A percentile compares a stretch with the other conserved stretches of the same genome.
phyloP scores from a whole-genome alignment of 2,113 vertebrate genomes.

The Ceyx cyanopectus region DNA sequence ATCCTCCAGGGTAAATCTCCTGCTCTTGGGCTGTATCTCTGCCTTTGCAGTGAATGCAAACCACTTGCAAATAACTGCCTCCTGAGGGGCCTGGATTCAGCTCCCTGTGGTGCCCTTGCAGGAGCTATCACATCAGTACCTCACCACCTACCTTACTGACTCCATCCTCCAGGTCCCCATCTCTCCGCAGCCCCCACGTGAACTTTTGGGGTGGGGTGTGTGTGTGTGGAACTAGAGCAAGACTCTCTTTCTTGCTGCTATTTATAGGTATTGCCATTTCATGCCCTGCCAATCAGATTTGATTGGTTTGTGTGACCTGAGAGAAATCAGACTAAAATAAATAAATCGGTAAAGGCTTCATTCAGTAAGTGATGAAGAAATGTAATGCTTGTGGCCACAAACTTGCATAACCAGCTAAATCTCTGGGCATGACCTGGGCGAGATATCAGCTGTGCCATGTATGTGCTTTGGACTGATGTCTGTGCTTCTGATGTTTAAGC shows the following conservation, averaged over 20 bases:
- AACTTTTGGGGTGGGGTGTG: not conserved
- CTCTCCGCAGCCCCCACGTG: not conserved
- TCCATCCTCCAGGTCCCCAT: fast-evolving
- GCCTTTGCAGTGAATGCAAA: not conserved
- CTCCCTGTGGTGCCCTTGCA: not conserved
- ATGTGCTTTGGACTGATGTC: not conserved
- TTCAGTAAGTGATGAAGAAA: not conserved
- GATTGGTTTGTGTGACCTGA: not conserved
- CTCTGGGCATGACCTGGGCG: fast-evolving
- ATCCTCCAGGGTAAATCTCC: too few species aligned
- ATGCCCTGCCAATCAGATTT: not conserved
- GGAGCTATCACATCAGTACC: fast-evolving
- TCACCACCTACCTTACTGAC: fast-evolving
- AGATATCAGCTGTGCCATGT: not conserved
- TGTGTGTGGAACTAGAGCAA: not conserved
- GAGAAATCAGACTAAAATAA: not conserved
- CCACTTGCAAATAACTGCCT: not conserved
- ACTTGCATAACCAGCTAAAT: not conserved
- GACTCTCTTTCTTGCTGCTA: not conserved
- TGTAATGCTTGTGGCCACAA: not conserved
- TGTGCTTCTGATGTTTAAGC: not conserved
- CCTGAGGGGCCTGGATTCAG: not conserved
- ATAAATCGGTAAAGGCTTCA: not conserved
- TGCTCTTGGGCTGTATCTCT: not conserved
- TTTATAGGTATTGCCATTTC: not conserved